Conservation (phyloP, 1,140 invertebrate genomes). For the Sitodiplosis mosellana region DNA sequence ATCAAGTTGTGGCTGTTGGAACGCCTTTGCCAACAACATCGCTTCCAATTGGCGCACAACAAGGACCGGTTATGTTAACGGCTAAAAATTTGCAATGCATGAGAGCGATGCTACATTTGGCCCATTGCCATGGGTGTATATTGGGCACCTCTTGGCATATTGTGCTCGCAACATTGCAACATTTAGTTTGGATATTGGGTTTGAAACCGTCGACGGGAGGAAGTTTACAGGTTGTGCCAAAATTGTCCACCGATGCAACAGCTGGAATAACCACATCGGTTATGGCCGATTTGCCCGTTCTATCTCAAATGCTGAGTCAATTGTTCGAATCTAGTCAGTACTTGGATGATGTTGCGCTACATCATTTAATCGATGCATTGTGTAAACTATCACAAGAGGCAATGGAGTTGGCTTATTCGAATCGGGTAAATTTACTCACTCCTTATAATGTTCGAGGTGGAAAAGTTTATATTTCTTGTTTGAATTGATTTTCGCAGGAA, state of each 20-base stretch:
- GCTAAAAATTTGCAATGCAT: conserved; percentile 95
- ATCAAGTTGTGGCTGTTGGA: conserved; percentile 87
- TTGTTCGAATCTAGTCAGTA: conserved; percentile 90
- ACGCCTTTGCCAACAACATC: conserved; percentile 76
- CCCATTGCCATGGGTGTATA: conserved; percentile 82
- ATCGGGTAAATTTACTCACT: no score
- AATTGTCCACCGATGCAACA: conserved; percentile 54
- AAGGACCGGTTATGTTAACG: conserved; percentile 95
- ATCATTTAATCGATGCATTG: conserved; percentile 91
- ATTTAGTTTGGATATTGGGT: conserved; percentile 95
- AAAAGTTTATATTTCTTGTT: conserved; percentile 22
- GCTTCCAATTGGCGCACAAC: conserved; percentile 51
- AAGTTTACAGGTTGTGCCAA: conserved; percentile 55
- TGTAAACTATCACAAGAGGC: conserved; percentile 92
- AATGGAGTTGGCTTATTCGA: conserved; percentile 91
- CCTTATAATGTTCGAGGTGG: no score
- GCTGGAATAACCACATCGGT: conserved; percentile 91
- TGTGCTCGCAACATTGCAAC: conserved; percentile 86
- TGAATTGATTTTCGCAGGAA: conserved; percentile 37
- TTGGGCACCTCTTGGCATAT: conserved; percentile 89
- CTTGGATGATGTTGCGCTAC: conserved; percentile 83
- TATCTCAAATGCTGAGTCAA: conserved; percentile 81
- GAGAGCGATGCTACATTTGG: conserved; percentile 70
- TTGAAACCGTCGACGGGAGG: conserved; percentile 85
- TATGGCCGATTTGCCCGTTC: conserved; percentile 85